Conservation (phyloP, 2,888 invertebrate genomes). For the Smittia sp. region DNA sequence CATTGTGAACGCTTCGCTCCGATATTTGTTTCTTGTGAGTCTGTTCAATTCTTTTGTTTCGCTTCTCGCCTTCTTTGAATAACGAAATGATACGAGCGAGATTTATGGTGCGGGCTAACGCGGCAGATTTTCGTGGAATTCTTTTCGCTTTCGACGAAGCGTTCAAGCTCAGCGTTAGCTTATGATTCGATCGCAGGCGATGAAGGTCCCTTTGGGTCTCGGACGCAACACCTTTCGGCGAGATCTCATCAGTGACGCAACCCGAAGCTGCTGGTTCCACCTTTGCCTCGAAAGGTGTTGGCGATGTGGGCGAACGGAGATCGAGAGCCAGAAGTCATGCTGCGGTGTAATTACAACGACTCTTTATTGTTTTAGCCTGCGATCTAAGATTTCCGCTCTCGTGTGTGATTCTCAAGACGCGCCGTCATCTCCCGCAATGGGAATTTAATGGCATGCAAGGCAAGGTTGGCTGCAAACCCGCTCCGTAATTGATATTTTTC, state of each 20-base stretch:
- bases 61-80: neutral
- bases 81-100: neutral
- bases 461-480: neutral
- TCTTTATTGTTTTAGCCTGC: constrained; percentile 8
- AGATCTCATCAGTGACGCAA: neutral
- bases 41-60: constrained; percentile 21
- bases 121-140: neutral
- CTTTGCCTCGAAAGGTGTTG: neutral
- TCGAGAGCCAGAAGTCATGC: constrained; percentile 11
- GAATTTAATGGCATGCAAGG: constrained; percentile 5
- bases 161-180: neutral
- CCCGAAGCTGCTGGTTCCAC: neutral
- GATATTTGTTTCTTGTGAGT: constrained; percentile 10
- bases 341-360: constrained; percentile 9
- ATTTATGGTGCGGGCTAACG: neutral
- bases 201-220: neutral
- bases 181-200: neutral
- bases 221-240: neutral
- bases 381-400: constrained; percentile 6
- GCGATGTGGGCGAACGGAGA: constrained; percentile 4
- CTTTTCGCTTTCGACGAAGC: neutral
- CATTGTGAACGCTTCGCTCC: too few species aligned
- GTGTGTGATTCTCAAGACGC: neutral
- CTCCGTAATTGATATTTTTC: constrained; percentile 11
- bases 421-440: neutral